phyloP scores from a whole-genome alignment of 1,140 invertebrate genomes.

The Bombus turneri region DNA sequence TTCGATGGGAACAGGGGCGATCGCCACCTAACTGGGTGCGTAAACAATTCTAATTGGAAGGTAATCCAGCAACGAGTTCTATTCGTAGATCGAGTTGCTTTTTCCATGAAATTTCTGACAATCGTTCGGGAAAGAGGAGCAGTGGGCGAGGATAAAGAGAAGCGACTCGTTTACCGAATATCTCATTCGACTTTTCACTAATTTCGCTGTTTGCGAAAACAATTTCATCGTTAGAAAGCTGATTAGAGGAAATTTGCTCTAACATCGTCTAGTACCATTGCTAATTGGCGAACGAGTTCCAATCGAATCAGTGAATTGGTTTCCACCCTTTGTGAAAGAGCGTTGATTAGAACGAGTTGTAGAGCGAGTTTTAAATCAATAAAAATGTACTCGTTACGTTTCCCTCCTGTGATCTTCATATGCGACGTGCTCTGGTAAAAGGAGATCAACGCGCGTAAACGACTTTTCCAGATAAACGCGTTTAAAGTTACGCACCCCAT shows the following conservation, averaged over 20 bases:
- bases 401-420: no score
- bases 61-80: conserved; percentile 26
- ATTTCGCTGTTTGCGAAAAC: not conserved
- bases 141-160: not conserved
- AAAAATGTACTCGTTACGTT: no score
- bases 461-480: no score
- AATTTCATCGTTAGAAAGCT: conserved; percentile 1
- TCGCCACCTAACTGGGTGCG: conserved; percentile 13
- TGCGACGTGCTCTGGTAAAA: no score
- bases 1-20: conserved; percentile 53
- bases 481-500: no score
- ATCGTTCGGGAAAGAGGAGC: not conserved
- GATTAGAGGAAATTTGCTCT: not conserved
- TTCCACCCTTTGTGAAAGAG: not conserved
- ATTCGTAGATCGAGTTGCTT: not conserved
- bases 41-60: conserved; percentile 73
- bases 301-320: not conserved
- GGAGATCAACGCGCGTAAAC: no score
- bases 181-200: conserved; percentile 5
- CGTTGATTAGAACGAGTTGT: not conserved
- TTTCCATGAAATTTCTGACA: not conserved
- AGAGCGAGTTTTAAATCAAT: no score
- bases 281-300: not conserved
- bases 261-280: not conserved
- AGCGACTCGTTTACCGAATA: not conserved